These are phyloP conservation scores for Ceratina australensis DNA, from an alignment of 1,140 invertebrate genomes.

Conservation along the genomic window DNA sequence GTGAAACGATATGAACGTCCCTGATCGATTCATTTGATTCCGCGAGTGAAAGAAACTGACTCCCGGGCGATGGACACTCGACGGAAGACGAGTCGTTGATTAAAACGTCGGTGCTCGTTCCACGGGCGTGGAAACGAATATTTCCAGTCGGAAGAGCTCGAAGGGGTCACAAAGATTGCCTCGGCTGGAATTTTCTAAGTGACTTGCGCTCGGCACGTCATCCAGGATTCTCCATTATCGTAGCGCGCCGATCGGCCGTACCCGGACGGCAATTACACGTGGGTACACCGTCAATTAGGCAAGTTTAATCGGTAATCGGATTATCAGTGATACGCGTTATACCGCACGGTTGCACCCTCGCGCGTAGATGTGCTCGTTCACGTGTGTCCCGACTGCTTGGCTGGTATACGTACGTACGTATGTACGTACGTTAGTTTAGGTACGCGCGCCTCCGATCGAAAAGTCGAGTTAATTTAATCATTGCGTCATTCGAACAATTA, in stretches of 20 bases:
- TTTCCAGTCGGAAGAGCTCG: not conserved
- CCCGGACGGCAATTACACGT: constrained; percentile 54
- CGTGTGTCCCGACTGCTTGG: not conserved
- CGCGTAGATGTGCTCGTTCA: no score
- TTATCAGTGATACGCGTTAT: constrained; percentile 59
- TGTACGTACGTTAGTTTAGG: no score
- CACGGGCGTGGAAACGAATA: not conserved
- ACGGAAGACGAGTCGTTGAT: not conserved
- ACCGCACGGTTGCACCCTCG: constrained; percentile 26
- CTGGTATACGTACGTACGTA: no score
- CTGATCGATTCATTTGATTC: not conserved
- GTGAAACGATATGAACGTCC: not conserved
- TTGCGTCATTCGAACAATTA: constrained; percentile 43
- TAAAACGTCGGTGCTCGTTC: not conserved
- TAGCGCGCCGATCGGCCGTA: constrained; percentile 44
- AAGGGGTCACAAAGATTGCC: not conserved
- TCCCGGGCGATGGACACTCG: not conserved
- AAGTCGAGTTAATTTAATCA: constrained; percentile 55
- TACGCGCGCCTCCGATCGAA: constrained; percentile 16
- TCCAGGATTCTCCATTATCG: constrained; percentile 49
- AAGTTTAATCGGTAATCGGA: constrained; percentile 63
- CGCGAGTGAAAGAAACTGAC: no score
- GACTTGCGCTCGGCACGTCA: constrained; percentile 21
- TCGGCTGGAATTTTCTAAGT: constrained; percentile 36
- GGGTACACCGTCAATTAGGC: constrained; percentile 60